These are phyloP conservation scores for Argyrosomus regius DNA, from an alignment of 2,797 vertebrate species.

Conservation along the genomic window DNA sequence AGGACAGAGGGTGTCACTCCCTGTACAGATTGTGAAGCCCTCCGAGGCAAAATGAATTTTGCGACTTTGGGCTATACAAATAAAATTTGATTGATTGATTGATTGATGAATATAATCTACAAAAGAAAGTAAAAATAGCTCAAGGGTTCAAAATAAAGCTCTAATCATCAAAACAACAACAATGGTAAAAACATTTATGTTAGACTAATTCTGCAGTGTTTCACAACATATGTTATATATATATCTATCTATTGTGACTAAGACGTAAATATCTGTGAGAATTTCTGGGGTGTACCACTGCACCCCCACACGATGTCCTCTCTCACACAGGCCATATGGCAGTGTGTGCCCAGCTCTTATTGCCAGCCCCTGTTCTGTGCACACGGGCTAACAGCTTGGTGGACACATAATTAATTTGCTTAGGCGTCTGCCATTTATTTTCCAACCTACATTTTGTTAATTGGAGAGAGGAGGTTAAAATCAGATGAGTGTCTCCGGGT, in stretches of 20 bases:
- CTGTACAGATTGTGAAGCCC: too few relatives aligned
- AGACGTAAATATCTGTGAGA: constrained; percentile 80
- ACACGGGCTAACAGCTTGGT: constrained; percentile 85
- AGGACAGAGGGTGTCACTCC: too few relatives aligned
- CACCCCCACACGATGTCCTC: constrained; percentile 72
- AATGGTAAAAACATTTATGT: constrained; percentile 32
- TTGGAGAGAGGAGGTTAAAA: constrained; percentile 87
- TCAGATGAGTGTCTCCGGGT: constrained; percentile 83
- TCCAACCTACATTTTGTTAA: constrained; percentile 89
- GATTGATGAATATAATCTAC: constrained; percentile 33
- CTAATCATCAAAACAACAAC: constrained; percentile 44
- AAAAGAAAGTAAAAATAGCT: constrained; percentile 28
- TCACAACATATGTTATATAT: constrained; percentile 35
- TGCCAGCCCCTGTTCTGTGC: constrained; percentile 78
- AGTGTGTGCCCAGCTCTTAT: constrained; percentile 72
- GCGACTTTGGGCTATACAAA: too few relatives aligned
- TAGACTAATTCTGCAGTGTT: constrained; percentile 52
- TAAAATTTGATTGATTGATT: too few relatives aligned
- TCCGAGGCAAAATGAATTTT: too few relatives aligned
- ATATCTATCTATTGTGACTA: constrained; percentile 36
- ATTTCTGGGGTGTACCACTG: constrained; percentile 65
- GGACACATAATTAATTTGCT: constrained; percentile 90
- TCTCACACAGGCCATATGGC: constrained; percentile 86
- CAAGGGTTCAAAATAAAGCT: constrained; percentile 37
- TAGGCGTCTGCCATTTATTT: constrained; percentile 88